Percentiles rank a stretch among this genome's conserved stretches.
Conservation (phyloP, 2,888 invertebrate genomes). For the Gortyna flavago region DNA sequence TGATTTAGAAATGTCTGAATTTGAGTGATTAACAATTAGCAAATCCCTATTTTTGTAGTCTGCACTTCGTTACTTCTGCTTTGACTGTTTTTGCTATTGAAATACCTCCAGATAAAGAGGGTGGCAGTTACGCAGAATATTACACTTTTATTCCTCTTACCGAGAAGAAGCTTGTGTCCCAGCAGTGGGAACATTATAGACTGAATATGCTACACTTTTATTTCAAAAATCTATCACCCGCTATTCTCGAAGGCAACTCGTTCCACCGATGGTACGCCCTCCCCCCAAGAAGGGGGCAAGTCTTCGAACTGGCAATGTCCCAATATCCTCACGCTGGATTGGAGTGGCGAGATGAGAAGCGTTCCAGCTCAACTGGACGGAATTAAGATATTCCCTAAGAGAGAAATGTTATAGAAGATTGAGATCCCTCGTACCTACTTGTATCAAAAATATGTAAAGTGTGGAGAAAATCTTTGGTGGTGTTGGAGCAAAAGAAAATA, state of each 20-base stretch:
- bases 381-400: constrained; percentile 63
- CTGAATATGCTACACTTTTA: too few species aligned
- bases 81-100: background rate
- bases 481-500: too few species aligned
- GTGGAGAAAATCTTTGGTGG: background rate
- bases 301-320: constrained; percentile 65
- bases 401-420: constrained; percentile 25
- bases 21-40: too few species aligned
- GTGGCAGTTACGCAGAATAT: background rate
- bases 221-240: background rate
- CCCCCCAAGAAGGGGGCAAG: constrained; percentile 39
- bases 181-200: too few species aligned
- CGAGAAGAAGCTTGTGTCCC: too few species aligned
- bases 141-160: background rate
- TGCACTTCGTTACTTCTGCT: background rate
- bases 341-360: constrained; percentile 66
- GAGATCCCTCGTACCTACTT: constrained; percentile 9
- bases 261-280: constrained; percentile 36
- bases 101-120: background rate
- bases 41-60: background rate
- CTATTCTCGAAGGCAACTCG: constrained; percentile 19
- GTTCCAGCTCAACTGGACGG: constrained; percentile 57
- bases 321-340: constrained; percentile 67
- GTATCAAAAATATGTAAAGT: background rate
- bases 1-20: too few species aligned